Evolutionary conservation across 2,797 vertebrate species (phyloP), one percentile per base, ranked within the genome.

Genomic region (Rachycentron canadum): DNA sequence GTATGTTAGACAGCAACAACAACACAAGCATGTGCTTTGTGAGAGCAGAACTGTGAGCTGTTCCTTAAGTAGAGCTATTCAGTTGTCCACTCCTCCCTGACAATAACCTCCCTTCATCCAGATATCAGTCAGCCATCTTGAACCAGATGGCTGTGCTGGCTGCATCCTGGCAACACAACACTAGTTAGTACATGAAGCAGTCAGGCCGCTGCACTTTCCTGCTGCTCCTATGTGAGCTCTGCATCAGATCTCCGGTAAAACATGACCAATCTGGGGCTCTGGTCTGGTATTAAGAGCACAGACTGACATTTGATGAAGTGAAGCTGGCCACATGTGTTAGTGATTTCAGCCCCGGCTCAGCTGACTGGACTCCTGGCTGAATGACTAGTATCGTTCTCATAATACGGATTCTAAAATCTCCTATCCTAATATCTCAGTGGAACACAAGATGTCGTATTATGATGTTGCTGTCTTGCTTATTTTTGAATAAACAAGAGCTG

Each of bases 71-170:
- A 49, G 84, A 88, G 82, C 83, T 78, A 85, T 89, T 92, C 84
- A 86, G 85, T 76, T 81, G 73, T 89, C 80, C 79, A 78, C 89
- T 93, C 88, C 78, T 87, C 82, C 84, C 86, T 67, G 74, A 95
- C 94, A 95, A 95, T 95, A 94, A 91, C 89, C 89, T 91, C 91
- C 86, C 92, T 94, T 94, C 92, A 95, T 95, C 84, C 91, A 90
- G 83, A 91, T 89, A 89, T 83, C 85, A 77, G 89, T 75, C 90
- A 52, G 91, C 92, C 94, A 95, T 95, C 92, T 94, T 93, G 88
- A 91, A 91, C 92, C 95, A 95, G 94, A 95, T 94, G 92, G 94
- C 91, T 69, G 53, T 55, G 87, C 82, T 88, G 83, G 78, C 88
- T 88, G 92, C 86, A 68, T 91, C 90, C 93, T 95, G 94, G 95